phyloP scores from a whole-genome alignment of 2,888 invertebrate genomes.

The Physocephala rufipes region DNA sequence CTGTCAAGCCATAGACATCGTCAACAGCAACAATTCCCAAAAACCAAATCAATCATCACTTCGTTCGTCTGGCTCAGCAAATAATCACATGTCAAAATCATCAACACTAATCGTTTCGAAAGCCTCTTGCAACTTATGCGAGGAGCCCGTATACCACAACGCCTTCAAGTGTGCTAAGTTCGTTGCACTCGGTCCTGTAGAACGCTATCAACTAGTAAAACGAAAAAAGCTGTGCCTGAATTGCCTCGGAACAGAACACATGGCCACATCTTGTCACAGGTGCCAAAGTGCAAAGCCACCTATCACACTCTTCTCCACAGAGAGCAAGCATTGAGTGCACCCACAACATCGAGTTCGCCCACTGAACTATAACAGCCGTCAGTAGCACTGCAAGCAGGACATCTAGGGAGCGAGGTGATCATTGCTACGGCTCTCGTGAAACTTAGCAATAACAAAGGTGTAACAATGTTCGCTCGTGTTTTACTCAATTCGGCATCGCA shows the following conservation, averaged over 20 bases:
- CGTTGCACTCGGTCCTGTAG: background rate
- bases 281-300: background rate
- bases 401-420: background rate
- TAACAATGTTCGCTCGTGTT: background rate
- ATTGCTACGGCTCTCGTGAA: background rate
- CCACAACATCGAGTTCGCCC: background rate
- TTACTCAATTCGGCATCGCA: constrained; percentile 17
- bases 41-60: background rate
- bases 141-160: too few species aligned
- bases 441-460: background rate
- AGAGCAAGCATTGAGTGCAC: background rate
- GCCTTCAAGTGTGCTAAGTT: background rate
- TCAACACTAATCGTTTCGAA: too few species aligned
- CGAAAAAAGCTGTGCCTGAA: background rate
- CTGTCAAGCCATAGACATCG: background rate
- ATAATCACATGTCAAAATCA: too few species aligned
- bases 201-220: background rate
- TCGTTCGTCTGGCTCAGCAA: background rate
- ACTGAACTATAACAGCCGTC: background rate
- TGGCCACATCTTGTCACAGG: background rate
- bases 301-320: background rate
- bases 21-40: background rate
- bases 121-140: too few species aligned
- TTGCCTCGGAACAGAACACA: background rate
- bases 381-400: background rate